A percentile compares a stretch with the other conserved stretches of the same genome.
Evolutionary conservation across 1,140 invertebrate genomes (phyloP).

Genomic region (Platyscapa corneri): DNA sequence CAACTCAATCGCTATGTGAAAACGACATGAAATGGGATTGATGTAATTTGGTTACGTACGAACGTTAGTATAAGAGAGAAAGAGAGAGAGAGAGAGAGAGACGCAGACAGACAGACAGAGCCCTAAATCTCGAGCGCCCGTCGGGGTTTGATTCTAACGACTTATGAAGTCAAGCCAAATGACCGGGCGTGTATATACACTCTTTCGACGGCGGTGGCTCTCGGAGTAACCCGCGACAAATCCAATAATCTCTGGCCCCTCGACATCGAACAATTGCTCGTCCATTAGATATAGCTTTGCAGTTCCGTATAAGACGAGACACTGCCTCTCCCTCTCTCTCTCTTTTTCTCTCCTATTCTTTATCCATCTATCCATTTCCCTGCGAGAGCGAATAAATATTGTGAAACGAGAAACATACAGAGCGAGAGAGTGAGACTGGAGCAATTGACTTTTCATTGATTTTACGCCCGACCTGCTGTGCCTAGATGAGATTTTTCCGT

Average conservation of each 20-base stretch:
- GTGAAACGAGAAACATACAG: slow-evolving; percentile 53
- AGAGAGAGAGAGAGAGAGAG: slow-evolving; percentile 28
- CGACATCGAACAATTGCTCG: slow-evolving; percentile 59
- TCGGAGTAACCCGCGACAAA: slow-evolving; percentile 62
- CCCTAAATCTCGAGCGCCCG: slow-evolving; percentile 55
- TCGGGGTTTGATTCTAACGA: slow-evolving; percentile 72
- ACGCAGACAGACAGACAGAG: slow-evolving; percentile 23
- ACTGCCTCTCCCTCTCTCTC: neutral
- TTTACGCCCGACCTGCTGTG: slow-evolving; percentile 45
- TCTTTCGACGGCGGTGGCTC: slow-evolving; percentile 55
- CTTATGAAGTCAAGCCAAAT: slow-evolving; percentile 76
- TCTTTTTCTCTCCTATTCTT: neutral
- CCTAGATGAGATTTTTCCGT: slow-evolving; percentile 42
- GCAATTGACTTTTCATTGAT: slow-evolving; percentile 52
- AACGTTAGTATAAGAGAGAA: neutral
- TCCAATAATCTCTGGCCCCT: slow-evolving; percentile 64
- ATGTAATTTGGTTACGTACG: slow-evolving; percentile 73
- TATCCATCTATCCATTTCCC: slow-evolving; percentile 2
- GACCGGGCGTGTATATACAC: slow-evolving; percentile 63
- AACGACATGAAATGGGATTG: slow-evolving; percentile 75
- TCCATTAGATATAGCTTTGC: slow-evolving; percentile 53
- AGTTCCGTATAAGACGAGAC: neutral
- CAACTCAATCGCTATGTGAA: slow-evolving; percentile 64
- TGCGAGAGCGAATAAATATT: slow-evolving; percentile 61
- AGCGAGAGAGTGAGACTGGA: slow-evolving; percentile 2